Base-by-base conservation (phyloP, 2,888 invertebrate species). In the Drosophila maculinotata region DNA sequence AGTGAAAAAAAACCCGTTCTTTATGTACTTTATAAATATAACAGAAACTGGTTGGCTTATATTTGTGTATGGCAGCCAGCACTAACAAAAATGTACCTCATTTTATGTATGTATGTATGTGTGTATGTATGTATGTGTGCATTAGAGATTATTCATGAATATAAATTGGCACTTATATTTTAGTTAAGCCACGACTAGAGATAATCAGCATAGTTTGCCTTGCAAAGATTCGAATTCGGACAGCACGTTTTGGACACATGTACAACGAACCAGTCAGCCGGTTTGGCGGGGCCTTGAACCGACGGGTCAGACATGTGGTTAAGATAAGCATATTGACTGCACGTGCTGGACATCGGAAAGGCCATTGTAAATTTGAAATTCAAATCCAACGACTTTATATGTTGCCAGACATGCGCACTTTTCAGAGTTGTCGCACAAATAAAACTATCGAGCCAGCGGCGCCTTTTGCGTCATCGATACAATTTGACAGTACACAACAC, bases 181-280 rank as follows among this genome's bases (percentile, higher is more conserved):
- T n/a, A n/a, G 15, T 8, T 28, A n/a, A 9, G 17, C 8, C n/a
- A n/a, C 17, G 12, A 8, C 14, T 8, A 10, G 7, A 30, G 26
- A n/a, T 6, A 36, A 38, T 44, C 20, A 23, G 28, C 8, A 8
- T 17, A 8, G 17, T 15, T 54, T 17, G 42, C 51, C 53, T 68
- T 71, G 47, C 9, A 14, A 35, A 45, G 14, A 12, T 45, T 62
- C 23, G 2, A 31, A 36, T 54, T 39, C 45, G 1, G 20, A 51
- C 44, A 59, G 53, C 75, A 69, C 65, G 75, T 75, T 75, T 73
- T 2, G 14, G 31, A 28, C 60, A 73, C 69, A 75, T 62, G 70
- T 69, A 38, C 9, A 20, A 25, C 20, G 33, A 33, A n/a, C 23
- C 23, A 23, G 33, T 31, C 41, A 48, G 5, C 20, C 47, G 28